Base-by-base conservation (phyloP, 2,888 invertebrate genomes). In the Sclerodermus sp. region DNA sequence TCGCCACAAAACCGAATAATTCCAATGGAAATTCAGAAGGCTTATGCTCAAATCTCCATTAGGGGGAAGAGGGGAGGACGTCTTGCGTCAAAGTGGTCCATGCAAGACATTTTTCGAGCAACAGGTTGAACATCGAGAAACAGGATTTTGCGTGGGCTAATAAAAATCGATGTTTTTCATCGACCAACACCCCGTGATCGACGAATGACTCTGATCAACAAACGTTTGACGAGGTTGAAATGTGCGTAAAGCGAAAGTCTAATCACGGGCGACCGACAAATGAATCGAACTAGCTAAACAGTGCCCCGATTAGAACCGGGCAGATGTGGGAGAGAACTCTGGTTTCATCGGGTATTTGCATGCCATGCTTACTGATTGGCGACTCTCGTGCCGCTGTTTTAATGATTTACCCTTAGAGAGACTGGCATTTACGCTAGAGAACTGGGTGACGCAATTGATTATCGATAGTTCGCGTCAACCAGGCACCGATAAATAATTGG, bases 251-350 rank as follows among this genome's bases (percentile, higher is more conserved):
- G 63, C 59, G 57, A 62, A 66, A 62, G 58, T 60, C 65, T 66
- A 64, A 67, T 67, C 62, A 64, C 47, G 64, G 49, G 47, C 52
- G 45, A 50, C 55, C 57, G 55, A 66, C 65, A 62, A 67, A 67
- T 66, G 65, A 67, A 66, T 65, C 60, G 57, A 45, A 31, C 49
- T 54, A 51, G 45, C 53, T 56, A 67, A 66, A 67, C 62, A 60
- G 50, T 45, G 57, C 43, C 43, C 17, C 18, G 53, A 42, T 56
- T 53, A 47, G 51, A 49, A 49, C 36, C 41, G 49, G 45, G 41
- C 5, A 23, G 38, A 38, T 38, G 45, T 39, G 43, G 14, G 41
- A 39, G 31, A 37, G 14, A 30, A 32, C 30, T 18, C 45, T 43
- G 46, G 53, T 53, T 60, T 51, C 55, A 60, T 63, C 56, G 39